Conservation (phyloP, 2,888 invertebrate species). For the Machimus atricapillus region DNA sequence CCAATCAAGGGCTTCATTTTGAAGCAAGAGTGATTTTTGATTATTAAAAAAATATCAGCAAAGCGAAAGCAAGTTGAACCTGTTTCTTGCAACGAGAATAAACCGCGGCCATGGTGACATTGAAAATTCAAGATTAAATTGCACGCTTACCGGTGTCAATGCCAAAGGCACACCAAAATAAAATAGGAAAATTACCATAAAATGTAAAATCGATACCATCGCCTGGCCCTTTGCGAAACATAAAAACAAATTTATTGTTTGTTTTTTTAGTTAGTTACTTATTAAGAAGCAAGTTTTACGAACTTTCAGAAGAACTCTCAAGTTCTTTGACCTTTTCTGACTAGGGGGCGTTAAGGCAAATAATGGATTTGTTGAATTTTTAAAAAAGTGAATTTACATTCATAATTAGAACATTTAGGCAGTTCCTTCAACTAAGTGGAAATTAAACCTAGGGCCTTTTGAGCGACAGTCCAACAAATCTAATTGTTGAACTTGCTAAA, state of each 20-base stretch:
- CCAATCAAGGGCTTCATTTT: background rate
- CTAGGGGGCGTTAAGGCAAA: background rate
- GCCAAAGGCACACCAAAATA: background rate
- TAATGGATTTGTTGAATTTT: background rate
- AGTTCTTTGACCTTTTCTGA: background rate
- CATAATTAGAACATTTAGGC: too few species aligned
- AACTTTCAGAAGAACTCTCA: background rate
- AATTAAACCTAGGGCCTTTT: too few species aligned
- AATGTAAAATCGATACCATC: background rate
- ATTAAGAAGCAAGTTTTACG: background rate
- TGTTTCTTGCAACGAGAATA: background rate
- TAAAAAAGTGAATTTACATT: too few species aligned
- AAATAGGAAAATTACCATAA: background rate
- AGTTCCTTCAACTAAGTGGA: too few species aligned
- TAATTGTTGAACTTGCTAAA: too few species aligned
- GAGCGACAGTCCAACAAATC: too few species aligned
- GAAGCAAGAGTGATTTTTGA: background rate
- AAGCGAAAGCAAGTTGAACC: background rate
- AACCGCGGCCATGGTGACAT: background rate
- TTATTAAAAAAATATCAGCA: background rate
- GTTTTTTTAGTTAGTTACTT: background rate
- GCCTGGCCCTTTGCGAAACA: background rate
- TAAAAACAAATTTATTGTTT: background rate
- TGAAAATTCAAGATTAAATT: background rate
- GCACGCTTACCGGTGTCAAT: background rate